Percentiles rank a stretch among this genome's conserved stretches.
Conservation (phyloP, 2,113 vertebrate genomes). For the Charadrius vociferus region DNA sequence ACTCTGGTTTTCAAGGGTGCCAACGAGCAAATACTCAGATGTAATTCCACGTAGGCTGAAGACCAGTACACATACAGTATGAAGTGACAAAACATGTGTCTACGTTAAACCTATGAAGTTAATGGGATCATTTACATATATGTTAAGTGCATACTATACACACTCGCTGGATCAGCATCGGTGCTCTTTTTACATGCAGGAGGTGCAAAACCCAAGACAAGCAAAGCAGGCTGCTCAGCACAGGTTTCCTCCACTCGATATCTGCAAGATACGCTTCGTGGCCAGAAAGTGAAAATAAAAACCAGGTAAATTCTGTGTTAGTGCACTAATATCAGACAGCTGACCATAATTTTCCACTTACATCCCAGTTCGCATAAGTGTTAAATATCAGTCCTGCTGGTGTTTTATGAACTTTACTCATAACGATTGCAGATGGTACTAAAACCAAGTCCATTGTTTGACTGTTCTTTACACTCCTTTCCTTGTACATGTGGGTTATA, state of each 20-base stretch:
- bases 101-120: not conserved
- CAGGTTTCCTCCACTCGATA: not conserved
- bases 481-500: not conserved
- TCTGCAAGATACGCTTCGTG: not conserved
- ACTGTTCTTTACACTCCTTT: not conserved
- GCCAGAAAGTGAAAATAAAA: slow-evolving; percentile 27
- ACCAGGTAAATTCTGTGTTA: not conserved
- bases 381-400: not conserved
- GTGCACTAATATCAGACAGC: not conserved
- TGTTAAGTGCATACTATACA: not conserved
- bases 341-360: not conserved
- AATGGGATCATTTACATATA: not conserved
- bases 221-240: not conserved
- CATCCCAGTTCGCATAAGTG: not conserved
- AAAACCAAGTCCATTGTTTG: not conserved
- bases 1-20: not conserved
- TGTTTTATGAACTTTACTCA: not conserved
- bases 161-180: not conserved
- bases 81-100: not conserved
- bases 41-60: not conserved
- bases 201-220: not conserved
- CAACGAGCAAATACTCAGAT: not conserved
- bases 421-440: not conserved
- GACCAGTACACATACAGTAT: not conserved
- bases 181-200: not conserved